phyloP scores from a whole-genome alignment of 2,113 vertebrate genomes.

The Glareola pratincola region DNA sequence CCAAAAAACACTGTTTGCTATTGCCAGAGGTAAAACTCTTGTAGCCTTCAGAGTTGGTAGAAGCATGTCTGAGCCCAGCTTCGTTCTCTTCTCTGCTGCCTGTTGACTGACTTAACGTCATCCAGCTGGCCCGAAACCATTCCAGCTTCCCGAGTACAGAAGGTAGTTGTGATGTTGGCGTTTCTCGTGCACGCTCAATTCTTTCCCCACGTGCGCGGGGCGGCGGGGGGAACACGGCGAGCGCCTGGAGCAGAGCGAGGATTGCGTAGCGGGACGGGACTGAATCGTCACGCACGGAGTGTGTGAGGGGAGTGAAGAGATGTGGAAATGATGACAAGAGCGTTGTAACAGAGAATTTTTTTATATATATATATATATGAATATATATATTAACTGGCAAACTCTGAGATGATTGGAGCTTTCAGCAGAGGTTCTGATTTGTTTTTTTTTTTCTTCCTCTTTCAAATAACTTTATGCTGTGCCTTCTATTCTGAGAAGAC shows the following conservation, averaged over 20 bases:
- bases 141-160: slow-evolving; percentile 38
- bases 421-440: slow-evolving; percentile 54
- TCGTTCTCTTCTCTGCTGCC: slow-evolving; percentile 33
- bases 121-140: slow-evolving; percentile 56
- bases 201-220: not conserved
- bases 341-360: slow-evolving; percentile 43
- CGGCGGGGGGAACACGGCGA: not conserved
- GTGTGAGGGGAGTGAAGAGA: not conserved
- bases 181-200: slow-evolving; percentile 22
- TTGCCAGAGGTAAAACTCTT: slow-evolving; percentile 57
- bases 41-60: slow-evolving; percentile 45
- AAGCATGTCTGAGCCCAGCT: slow-evolving; percentile 60
- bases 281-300: not conserved
- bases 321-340: slow-evolving; percentile 12
- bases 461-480: slow-evolving; percentile 67
- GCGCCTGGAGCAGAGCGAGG: slow-evolving; percentile 5
- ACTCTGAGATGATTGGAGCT: slow-evolving; percentile 59
- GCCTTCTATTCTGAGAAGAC: slow-evolving; percentile 74
- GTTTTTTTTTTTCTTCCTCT: slow-evolving; percentile 47
- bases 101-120: slow-evolving; percentile 36
- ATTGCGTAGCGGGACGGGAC: not conserved
- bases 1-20: slow-evolving; percentile 61
- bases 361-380: slow-evolving; percentile 30
- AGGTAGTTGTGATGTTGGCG: slow-evolving; percentile 15
- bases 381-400: slow-evolving; percentile 63